A percentile compares a stretch with the other conserved stretches of the same genome.
These are phyloP conservation scores for Strix uralensis DNA, from an alignment of 2,113 vertebrate species.

Conservation along the genomic window DNA sequence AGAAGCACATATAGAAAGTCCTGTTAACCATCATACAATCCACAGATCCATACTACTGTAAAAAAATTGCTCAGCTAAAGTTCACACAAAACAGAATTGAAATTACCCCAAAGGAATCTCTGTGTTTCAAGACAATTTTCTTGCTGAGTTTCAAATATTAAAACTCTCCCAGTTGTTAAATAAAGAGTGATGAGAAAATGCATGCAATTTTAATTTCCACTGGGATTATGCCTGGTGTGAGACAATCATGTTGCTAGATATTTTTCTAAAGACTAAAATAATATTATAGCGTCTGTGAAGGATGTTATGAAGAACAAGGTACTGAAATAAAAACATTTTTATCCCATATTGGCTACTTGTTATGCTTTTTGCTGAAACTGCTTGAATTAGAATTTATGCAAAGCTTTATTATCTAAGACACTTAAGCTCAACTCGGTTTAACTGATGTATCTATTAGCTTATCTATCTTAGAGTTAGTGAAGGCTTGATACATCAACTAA, in stretches of 20 bases:
- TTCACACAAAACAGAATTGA: slow-evolving; percentile 42
- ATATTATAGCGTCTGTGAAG: neutral
- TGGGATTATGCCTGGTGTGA: slow-evolving; percentile 59
- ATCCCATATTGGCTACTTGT: slow-evolving; percentile 8
- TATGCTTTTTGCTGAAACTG: slow-evolving; percentile 26
- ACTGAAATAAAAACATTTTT: slow-evolving; percentile 39
- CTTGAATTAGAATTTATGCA: slow-evolving; percentile 11
- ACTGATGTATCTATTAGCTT: neutral
- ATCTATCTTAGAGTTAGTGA: neutral
- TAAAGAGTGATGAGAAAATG: slow-evolving; percentile 66
- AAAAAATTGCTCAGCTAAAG: slow-evolving; percentile 15
- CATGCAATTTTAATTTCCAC: slow-evolving; percentile 66
- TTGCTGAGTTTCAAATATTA: slow-evolving; percentile 60
- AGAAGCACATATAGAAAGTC: neutral
- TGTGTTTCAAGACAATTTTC: slow-evolving; percentile 63
- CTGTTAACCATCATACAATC: neutral
- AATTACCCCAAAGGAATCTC: slow-evolving; percentile 63
- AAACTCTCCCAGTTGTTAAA: slow-evolving; percentile 66
- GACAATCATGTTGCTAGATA: slow-evolving; percentile 53
- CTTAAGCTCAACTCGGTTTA: neutral
- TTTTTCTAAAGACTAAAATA: slow-evolving; percentile 55
- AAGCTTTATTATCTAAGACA: slow-evolving; percentile 23
- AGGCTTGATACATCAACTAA: neutral
- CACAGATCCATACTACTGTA: neutral
- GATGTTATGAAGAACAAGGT: slow-evolving; percentile 1